Conservation (phyloP, 1,140 invertebrate species). For the Eurosta solidaginis region DNA sequence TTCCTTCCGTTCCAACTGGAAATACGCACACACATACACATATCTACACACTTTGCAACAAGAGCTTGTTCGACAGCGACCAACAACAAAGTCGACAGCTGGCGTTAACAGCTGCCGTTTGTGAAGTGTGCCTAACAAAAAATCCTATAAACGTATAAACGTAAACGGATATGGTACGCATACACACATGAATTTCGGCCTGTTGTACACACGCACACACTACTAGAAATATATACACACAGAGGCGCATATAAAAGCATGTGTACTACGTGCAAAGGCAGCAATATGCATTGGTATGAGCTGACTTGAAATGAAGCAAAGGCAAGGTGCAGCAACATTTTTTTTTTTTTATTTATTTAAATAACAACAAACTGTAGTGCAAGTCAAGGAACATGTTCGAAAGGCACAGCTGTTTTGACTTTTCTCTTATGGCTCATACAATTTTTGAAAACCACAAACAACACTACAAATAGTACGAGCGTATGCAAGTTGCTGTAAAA, state of each 20-base stretch:
- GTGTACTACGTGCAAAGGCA: not conserved
- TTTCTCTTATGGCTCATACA: not conserved
- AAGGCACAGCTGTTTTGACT: not conserved
- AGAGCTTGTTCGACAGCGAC: not conserved
- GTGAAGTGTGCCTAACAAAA: conserved; percentile 8
- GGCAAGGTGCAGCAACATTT: not conserved
- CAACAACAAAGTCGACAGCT: not conserved
- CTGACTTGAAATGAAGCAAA: not conserved
- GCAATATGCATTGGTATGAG: not conserved
- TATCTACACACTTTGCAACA: not conserved
- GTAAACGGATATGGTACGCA: conserved; percentile 7
- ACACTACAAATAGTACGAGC: no score
- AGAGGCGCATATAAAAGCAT: not conserved
- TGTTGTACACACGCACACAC: not conserved
- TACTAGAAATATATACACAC: no score
- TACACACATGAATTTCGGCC: not conserved
- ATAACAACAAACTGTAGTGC: not conserved
- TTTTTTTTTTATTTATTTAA: no score
- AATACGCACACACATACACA: not conserved
- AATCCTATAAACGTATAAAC: not conserved
- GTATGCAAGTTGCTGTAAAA: no score
- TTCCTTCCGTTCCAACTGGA: conserved; percentile 9
- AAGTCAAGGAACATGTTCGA: not conserved
- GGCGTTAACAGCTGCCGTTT: conserved; percentile 11
- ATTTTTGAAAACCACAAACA: no score